Base-by-base conservation (phyloP, 2,888 invertebrate genomes). In the Cryptus viduatorius region DNA sequence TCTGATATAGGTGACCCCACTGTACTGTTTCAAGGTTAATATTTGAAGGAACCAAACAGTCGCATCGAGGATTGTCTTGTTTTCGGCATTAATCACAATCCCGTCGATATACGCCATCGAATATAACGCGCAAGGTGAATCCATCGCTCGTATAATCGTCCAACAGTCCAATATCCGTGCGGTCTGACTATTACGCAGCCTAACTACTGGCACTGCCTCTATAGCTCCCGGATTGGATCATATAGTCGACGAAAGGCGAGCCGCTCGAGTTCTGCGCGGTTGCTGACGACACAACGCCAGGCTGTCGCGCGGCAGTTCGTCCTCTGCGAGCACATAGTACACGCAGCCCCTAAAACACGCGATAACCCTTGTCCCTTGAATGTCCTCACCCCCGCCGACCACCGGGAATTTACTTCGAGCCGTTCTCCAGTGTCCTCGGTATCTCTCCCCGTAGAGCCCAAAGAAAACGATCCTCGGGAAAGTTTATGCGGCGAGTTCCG, bases 121-220 rank as follows among this genome's bases (percentile, higher is more conserved):
- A 12, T 12, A 59, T 4, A 12, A 19, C 12, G 4, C 37, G 10
- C 16, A 16, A 53, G 8, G 53, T 16, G 50, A 1, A 48, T 48
- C 14, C 48, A 19, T 42, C 29, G 71, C 56, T 76, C 65, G 53
- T 67, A 53, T 50, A 65, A 76, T 24, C 29, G 50, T 44, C 77
- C 19, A 19, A 67, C 42, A 24, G 53, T 53, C 56, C 67, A 67
- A 65, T 67, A 24, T 67, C 65, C 67, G 56, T 19, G 53, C 8
- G 56, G 67, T 68, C 67, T 44, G 77, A 42, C 56, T 56, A 59
- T 77, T 56, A 46, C 77, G 24, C 4, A 7, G 8, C 77, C 10
- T 16, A 59, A 77, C 76, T 46, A 68, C 61, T 68, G 29, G 67
- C 44, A 29, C 44, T 31, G 67, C 77, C 67, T 68, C 67, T n/a